These are phyloP conservation scores for Sinonovacula constricta DNA, from an alignment of 1,140 invertebrate species.

Conservation along the genomic window DNA sequence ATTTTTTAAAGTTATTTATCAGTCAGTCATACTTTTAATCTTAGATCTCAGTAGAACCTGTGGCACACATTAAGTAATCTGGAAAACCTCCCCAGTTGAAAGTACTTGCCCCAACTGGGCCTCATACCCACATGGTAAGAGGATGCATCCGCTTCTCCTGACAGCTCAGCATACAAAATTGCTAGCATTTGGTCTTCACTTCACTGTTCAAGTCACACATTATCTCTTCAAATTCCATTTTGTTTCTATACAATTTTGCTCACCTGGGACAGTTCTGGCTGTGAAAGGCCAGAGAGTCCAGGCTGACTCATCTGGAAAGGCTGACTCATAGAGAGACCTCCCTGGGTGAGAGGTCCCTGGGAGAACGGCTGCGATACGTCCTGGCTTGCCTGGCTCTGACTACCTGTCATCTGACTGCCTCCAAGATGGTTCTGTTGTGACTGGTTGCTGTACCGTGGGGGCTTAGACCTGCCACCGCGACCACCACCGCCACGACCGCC, in stretches of 20 bases:
- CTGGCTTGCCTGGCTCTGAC: constrained; percentile 64
- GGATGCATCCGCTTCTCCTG: too few species aligned
- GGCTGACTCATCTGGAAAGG: constrained; percentile 79
- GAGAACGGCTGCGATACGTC: constrained; percentile 78
- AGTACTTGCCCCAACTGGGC: too few species aligned
- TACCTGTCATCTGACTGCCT: constrained; percentile 71
- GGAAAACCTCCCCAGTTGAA: too few species aligned
- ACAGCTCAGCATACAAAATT: too few species aligned
- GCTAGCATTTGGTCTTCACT: too few species aligned
- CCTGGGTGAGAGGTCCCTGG: constrained; percentile 81
- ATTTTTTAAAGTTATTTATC: too few species aligned
- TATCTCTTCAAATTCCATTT: too few species aligned
- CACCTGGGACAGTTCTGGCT: constrained; percentile 81
- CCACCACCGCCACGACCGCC: constrained; percentile 38
- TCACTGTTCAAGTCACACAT: too few species aligned
- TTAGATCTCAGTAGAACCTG: too few species aligned
- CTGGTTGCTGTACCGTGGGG: constrained; percentile 74
- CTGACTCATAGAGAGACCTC: constrained; percentile 79
- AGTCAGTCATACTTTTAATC: too few species aligned
- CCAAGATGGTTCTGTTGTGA: constrained; percentile 60
- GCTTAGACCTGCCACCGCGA: constrained; percentile 60
- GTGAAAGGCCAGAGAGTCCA: constrained; percentile 79
- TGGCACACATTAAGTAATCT: too few species aligned
- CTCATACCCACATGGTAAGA: too few species aligned
- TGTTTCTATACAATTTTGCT: not conserved